Conservation (phyloP, 2,888 invertebrate species). For the Lasioglossum marginatum region DNA sequence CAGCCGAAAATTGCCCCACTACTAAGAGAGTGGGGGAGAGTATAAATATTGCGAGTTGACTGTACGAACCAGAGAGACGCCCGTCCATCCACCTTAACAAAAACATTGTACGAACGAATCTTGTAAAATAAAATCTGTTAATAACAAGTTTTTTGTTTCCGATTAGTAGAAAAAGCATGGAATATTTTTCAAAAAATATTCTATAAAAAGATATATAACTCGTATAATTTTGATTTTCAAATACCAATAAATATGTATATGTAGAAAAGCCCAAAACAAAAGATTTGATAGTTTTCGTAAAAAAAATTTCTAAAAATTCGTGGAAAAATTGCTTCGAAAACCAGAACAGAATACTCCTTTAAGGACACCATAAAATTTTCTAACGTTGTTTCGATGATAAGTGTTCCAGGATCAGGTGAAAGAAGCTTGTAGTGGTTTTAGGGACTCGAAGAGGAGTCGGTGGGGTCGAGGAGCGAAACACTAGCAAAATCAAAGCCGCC, state of each 20-base stretch:
- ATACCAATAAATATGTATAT: not conserved
- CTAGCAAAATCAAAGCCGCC: constrained; percentile 39
- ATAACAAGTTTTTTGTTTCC: no score
- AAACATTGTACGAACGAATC: no score
- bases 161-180: no score
- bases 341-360: not conserved
- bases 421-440: not conserved
- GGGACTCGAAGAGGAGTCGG: not conserved
- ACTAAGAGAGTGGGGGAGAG: no score
- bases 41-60: no score
- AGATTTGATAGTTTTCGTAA: not conserved
- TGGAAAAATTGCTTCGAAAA: not conserved
- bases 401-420: not conserved
- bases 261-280: not conserved
- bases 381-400: not conserved
- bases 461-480: constrained; percentile 24
- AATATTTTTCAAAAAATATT: no score
- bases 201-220: no score
- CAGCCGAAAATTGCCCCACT: no score
- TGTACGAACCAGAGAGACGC: no score
- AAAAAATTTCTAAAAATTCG: not conserved
- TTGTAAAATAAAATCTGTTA: no score
- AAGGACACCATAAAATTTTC: not conserved
- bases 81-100: no score
- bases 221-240: not conserved